A percentile compares a stretch with the other conserved stretches of the same genome.
Evolutionary conservation across 1,140 invertebrate genomes (phyloP).

Genomic region (Drosophila aff.): DNA sequence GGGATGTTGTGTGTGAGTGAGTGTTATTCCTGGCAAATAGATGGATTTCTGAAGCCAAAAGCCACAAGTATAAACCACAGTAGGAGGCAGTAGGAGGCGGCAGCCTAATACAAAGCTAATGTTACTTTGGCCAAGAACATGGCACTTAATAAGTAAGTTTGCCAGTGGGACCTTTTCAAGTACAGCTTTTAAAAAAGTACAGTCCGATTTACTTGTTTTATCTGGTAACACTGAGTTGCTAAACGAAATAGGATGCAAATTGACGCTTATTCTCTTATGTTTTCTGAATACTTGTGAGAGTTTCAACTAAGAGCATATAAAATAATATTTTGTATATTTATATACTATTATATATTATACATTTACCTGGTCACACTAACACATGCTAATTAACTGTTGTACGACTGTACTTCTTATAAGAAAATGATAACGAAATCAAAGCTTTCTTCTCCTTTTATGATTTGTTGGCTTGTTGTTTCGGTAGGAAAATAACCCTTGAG

Average conservation of each 20-base stretch:
- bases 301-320: too few relatives aligned
- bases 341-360: too few relatives aligned
- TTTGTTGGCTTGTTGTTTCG: neutral
- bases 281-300: too few relatives aligned
- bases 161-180: neutral
- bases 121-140: neutral
- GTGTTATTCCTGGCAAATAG: neutral
- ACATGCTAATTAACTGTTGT: neutral
- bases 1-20: neutral
- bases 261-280: too few relatives aligned
- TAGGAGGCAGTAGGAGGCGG: neutral
- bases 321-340: too few relatives aligned
- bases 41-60: conserved; percentile 2
- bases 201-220: neutral
- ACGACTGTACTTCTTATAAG: neutral
- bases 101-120: neutral
- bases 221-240: neutral
- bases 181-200: neutral
- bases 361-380: neutral
- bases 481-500: too few relatives aligned
- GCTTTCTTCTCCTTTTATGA: neutral
- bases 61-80: neutral
- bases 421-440: neutral
- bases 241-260: too few relatives aligned
- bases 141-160: neutral